Evolutionary conservation across 2,888 invertebrate genomes (phyloP), one percentile per base, ranked within the genome.

Genomic region (Tiliacea aurago): DNA sequence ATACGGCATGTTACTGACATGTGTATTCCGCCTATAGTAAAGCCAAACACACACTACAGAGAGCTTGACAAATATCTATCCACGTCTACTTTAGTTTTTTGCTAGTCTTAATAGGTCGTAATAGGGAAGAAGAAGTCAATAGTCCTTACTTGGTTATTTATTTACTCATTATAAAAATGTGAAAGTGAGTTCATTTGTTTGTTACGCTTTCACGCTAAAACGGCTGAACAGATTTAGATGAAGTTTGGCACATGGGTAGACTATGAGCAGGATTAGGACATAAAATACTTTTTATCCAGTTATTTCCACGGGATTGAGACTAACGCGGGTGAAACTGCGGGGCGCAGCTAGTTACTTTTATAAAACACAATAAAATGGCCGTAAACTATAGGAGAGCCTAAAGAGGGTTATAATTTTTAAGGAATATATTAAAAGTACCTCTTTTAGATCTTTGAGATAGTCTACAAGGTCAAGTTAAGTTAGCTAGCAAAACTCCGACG

Each of bases 1-100:
- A 76, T 76, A 76, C 58, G 33, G 74, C 10, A 63, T 84, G 84
- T 59, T 69, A 65, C 65, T 71, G 84, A 76, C 84, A 45, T 73
- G 61, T 65, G 45, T 59, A 18, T 43, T 51, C 33, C 7, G 13
- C 45, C 51, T 61, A 56, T 61, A 76, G 53, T 61, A 67, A 67
- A 66, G 58, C n/a, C 28, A 51, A 20, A 63, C n/a, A 45, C 9
- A 33, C n/a, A 15, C 15, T 47, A 23, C 2, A n/a, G 41, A 11
- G 41, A 33, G 23, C 20, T 28, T 28, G 13, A 47, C 11, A 61
- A n/a, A 41, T 64, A 64, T 1, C 41, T 69, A 15, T 49, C 1
- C 15, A 9, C 23, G 20, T 15, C 13, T 33, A 3, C n/a, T n/a
- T 49, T 15, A 6, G 15, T 63, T 33, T 33, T 33, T 62, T 18